Conservation (phyloP, 1,140 invertebrate species). For the Teleogryllus occipitalis region DNA sequence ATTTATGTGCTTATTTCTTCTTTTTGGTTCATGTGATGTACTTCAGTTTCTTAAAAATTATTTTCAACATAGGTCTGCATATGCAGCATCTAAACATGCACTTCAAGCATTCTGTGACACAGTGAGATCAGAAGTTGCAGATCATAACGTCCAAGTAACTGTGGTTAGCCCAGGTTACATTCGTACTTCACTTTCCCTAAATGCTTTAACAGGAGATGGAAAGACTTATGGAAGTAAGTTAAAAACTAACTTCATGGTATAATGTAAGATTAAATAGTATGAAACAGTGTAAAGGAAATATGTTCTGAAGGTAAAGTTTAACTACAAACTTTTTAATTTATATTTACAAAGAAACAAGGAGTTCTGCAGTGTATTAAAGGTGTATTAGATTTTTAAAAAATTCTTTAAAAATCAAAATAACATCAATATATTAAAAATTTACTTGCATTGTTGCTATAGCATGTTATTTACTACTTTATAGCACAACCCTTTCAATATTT, state of each 20-base stretch:
- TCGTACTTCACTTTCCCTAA: slow-evolving; percentile 75
- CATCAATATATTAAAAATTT: too few relatives aligned
- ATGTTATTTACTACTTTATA: too few relatives aligned
- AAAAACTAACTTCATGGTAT: neutral
- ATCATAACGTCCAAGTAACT: slow-evolving; percentile 68
- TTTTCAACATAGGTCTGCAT: slow-evolving; percentile 55
- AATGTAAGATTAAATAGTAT: neutral
- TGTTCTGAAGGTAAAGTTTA: neutral
- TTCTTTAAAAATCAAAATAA: too few relatives aligned
- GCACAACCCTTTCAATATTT: too few relatives aligned
- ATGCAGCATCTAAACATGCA: slow-evolving; percentile 92
- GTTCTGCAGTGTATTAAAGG: too few relatives aligned
- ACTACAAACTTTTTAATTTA: neutral
- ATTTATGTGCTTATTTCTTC: slow-evolving; percentile 14
- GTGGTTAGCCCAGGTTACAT: slow-evolving; percentile 85
- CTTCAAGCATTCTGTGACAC: slow-evolving; percentile 80
- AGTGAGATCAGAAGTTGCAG: slow-evolving; percentile 67
- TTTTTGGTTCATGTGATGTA: neutral
- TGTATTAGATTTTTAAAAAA: too few relatives aligned
- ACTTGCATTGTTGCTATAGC: too few relatives aligned
- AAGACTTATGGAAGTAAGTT: slow-evolving; percentile 63
- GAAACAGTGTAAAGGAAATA: neutral
- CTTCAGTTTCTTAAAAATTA: neutral
- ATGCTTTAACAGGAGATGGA: slow-evolving; percentile 76
- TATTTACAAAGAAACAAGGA: neutral